Conservation (phyloP, 2,888 invertebrate species). For the Dryobota labecula region DNA sequence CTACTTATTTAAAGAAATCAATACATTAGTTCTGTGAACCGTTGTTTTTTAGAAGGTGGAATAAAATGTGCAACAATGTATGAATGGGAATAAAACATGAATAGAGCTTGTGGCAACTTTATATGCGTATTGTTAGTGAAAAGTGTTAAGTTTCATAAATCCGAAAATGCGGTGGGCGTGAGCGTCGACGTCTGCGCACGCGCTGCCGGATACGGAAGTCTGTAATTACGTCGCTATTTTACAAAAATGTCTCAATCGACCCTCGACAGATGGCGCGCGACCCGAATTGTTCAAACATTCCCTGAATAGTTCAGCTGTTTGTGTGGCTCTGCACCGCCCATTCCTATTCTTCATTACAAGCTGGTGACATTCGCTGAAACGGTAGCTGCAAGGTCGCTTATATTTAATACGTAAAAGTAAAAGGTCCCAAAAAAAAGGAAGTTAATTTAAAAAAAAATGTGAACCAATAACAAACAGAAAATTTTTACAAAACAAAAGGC, state of each 20-base stretch:
- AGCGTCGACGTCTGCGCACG: constrained; percentile 83
- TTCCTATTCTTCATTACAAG: constrained; percentile 66
- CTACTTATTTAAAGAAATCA: constrained; percentile 18
- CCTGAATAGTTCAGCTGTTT: constrained; percentile 82
- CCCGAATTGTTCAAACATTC: constrained; percentile 82
- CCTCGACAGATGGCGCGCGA: constrained; percentile 86
- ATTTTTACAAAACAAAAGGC: constrained; percentile 40
- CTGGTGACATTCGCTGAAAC: constrained; percentile 33
- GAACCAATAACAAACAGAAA: constrained; percentile 49
- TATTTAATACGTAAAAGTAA: constrained; percentile 3
- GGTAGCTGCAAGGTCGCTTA: constrained; percentile 12
- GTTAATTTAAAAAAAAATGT: constrained; percentile 21
- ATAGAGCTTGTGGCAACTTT: constrained; percentile 50
- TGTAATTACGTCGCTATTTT: constrained; percentile 87
- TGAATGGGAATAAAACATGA: constrained; percentile 30
- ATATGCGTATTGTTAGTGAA: constrained; percentile 63
- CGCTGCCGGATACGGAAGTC: constrained; percentile 88
- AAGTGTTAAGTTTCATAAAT: constrained; percentile 82
- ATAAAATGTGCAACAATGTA: constrained; percentile 47
- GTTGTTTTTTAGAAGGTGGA: constrained; percentile 1
- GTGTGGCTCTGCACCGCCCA: constrained; percentile 82
- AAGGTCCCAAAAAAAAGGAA: too few relatives aligned
- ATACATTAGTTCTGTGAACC: not conserved
- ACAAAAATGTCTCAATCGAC: constrained; percentile 89
- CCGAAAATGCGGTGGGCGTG: constrained; percentile 81